These are phyloP conservation scores for Nemotelus pantherinus DNA, from an alignment of 2,888 invertebrate genomes.

Conservation along the genomic window DNA sequence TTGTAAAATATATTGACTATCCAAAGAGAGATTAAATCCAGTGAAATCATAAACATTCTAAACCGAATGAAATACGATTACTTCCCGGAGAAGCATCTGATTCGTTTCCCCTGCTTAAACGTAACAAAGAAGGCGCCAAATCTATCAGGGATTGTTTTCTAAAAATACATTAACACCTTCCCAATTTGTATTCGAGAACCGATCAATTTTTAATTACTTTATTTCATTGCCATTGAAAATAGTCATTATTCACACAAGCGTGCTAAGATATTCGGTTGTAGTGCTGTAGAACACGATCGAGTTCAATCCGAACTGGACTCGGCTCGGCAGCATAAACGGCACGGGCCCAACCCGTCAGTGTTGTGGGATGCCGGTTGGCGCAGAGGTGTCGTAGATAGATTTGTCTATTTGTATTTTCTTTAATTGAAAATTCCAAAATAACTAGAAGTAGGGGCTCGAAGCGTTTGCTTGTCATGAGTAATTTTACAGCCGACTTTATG, in stretches of 20 bases:
- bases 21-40: too few relatives aligned
- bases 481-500: not conserved
- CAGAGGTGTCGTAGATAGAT: too few relatives aligned
- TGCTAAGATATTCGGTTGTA: not conserved
- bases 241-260: not conserved
- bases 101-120: not conserved
- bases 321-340: not conserved
- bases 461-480: not conserved
- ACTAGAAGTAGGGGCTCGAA: too few relatives aligned
- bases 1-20: too few relatives aligned
- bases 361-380: not conserved
- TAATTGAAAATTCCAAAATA: too few relatives aligned
- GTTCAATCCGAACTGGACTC: too few relatives aligned
- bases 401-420: too few relatives aligned
- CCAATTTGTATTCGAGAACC: not conserved
- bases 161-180: conserved; percentile 2
- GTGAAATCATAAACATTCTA: too few relatives aligned
- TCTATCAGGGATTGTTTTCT: conserved; percentile 13
- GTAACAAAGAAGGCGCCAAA: conserved; percentile 13
- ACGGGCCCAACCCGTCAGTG: conserved; percentile 1
- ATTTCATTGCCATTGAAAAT: not conserved
- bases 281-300: not conserved
- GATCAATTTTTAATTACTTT: conserved; percentile 10
- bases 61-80: too few relatives aligned
- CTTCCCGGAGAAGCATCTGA: too few relatives aligned